These are phyloP conservation scores for Drosophila robusta DNA, from an alignment of 2,888 invertebrate genomes.

Conservation along the genomic window DNA sequence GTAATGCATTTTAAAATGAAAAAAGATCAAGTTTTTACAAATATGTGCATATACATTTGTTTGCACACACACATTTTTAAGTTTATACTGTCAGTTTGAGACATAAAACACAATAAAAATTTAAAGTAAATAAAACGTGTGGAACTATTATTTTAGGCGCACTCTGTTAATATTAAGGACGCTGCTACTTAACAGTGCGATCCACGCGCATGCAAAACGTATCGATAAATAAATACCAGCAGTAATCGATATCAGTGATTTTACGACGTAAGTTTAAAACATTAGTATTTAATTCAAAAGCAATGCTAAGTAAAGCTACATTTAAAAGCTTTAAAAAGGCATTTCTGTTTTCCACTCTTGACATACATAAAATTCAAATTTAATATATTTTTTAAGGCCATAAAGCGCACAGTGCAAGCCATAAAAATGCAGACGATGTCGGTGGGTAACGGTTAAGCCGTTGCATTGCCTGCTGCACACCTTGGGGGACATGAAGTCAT, in stretches of 20 bases:
- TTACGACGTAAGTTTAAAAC: neutral
- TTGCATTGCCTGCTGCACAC: slow-evolving; percentile 47
- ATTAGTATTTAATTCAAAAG: neutral
- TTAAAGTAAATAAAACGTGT: neutral
- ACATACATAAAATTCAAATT: slow-evolving; percentile 38
- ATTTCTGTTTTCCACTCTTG: slow-evolving; percentile 5
- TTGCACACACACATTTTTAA: no score
- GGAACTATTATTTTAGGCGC: neutral
- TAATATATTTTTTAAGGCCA: slow-evolving; percentile 35
- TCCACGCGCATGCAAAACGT: neutral
- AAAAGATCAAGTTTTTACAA: neutral
- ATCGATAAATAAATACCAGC: neutral
- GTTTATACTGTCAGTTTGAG: no score
- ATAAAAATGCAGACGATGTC: slow-evolving; percentile 57
- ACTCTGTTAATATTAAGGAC: neutral
- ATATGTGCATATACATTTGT: no score
- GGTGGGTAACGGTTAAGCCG: slow-evolving; percentile 39
- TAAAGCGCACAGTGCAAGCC: slow-evolving; percentile 42
- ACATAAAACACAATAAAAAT: neutral
- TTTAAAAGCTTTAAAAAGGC: neutral
- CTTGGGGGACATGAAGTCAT: slow-evolving; percentile 64
- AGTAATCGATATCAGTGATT: neutral
- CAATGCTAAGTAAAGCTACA: neutral
- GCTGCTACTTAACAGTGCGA: neutral
- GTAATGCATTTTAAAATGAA: slow-evolving; percentile 10